A percentile compares a stretch with the other conserved stretches of the same genome.
Conservation (phyloP, 2,888 invertebrate genomes). For the Himalopsyche tibetana region DNA sequence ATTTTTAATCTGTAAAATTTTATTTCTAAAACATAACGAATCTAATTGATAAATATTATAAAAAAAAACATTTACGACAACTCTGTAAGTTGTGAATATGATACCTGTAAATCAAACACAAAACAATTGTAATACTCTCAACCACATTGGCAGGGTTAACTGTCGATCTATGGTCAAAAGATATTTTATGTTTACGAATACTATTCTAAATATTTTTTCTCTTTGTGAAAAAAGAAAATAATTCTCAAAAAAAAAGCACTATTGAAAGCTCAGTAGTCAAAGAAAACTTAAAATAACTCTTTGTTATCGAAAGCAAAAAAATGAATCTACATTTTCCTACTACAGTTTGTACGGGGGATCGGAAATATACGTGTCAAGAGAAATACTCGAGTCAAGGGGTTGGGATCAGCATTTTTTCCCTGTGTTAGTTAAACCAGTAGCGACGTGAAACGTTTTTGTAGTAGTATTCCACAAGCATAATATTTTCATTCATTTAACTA, state of each 20-base stretch:
- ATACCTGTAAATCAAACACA: too few species aligned
- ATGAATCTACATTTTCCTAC: not conserved
- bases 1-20: too few species aligned
- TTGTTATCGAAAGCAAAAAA: conserved; percentile 9
- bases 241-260: not conserved
- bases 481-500: too few species aligned
- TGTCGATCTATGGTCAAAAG: too few species aligned
- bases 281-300: not conserved
- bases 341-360: conserved; percentile 1
- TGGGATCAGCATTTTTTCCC: conserved; percentile 8
- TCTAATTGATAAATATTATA: too few species aligned
- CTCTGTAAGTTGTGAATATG: too few species aligned
- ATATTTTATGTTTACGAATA: too few species aligned
- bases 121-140: too few species aligned
- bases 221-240: not conserved
- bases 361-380: conserved; percentile 14
- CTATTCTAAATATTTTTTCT: too few species aligned
- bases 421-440: not conserved
- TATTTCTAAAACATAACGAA: too few species aligned
- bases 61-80: too few species aligned
- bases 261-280: conserved; percentile 7
- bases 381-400: not conserved
- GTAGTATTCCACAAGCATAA: not conserved
- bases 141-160: too few species aligned
- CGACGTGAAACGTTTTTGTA: not conserved